Percentiles rank a stretch among this genome's conserved stretches.
phyloP scores from a whole-genome alignment of 2,113 vertebrate species.

The human region DNA sequence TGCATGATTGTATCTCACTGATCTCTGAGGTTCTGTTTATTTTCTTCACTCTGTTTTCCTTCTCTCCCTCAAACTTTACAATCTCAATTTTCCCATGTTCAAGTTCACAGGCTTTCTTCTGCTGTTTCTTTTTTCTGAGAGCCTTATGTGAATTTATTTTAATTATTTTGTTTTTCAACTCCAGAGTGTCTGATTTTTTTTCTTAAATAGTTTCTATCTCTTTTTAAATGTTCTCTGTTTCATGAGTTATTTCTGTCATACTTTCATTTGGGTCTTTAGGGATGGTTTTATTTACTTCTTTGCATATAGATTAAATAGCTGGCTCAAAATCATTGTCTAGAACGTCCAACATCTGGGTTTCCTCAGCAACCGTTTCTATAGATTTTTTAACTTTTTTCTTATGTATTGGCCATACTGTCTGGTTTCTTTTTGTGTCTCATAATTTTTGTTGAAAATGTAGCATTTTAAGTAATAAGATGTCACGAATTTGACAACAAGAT shows the following conservation, averaged over 20 bases:
- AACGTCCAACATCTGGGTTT: not conserved
- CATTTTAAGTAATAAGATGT: not conserved
- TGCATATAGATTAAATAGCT: not conserved
- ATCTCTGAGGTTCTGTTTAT: not conserved
- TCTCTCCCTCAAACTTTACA: not conserved
- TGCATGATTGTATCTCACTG: not conserved
- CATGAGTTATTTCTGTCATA: not conserved
- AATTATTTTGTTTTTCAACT: not conserved
- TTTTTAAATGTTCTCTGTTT: not conserved
- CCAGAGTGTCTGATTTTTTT: not conserved
- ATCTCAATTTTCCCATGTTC: not conserved
- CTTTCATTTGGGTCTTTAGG: not conserved
- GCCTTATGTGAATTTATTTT: not conserved
- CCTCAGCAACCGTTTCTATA: not conserved
- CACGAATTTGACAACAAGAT: not conserved
- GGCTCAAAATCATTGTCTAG: not conserved
- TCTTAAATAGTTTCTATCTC: not conserved
- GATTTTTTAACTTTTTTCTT: not conserved
- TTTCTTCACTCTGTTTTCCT: not conserved
- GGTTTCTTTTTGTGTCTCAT: not conserved
- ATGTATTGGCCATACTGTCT: not conserved
- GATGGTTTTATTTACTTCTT: not conserved
- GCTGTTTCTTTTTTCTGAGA: not conserved
- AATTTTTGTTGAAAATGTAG: not conserved
- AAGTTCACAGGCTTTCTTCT: not conserved